These are phyloP conservation scores for Phymorhynchus buccinoides DNA, from an alignment of 1,140 invertebrate species.

Conservation along the genomic window DNA sequence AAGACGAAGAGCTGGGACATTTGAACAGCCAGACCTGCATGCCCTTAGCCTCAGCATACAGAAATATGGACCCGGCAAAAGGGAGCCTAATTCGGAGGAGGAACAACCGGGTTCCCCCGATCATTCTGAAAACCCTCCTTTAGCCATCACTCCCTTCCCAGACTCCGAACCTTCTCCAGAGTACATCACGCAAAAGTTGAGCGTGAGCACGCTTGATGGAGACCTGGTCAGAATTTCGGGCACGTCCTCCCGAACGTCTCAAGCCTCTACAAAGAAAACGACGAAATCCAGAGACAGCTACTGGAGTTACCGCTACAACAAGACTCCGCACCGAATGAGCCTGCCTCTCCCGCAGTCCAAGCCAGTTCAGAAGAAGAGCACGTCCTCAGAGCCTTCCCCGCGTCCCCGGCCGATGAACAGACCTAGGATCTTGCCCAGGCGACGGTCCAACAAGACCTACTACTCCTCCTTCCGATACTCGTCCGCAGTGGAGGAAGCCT, in stretches of 20 bases:
- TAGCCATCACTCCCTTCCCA: conserved; percentile 18
- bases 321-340: neutral
- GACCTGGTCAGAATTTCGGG: neutral
- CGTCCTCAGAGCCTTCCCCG: neutral
- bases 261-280: neutral
- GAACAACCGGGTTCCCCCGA: neutral
- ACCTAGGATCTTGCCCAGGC: neutral
- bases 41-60: neutral
- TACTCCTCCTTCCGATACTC: conserved; percentile 11
- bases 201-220: neutral
- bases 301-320: conserved; percentile 15
- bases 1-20: neutral
- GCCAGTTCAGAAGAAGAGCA: neutral
- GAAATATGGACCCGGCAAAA: neutral
- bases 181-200: no score
- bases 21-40: neutral
- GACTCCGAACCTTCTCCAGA: neutral
- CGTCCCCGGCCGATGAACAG: neutral
- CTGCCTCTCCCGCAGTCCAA: neutral
- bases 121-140: neutral
- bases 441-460: neutral
- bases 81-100: neutral
- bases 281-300: neutral
- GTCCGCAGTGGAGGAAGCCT: neutral
- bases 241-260: neutral